Percentiles rank a stretch among this genome's conserved stretches.
phyloP scores from a whole-genome alignment of 2,888 invertebrate species.

The Petrolisthes cinctipes region DNA sequence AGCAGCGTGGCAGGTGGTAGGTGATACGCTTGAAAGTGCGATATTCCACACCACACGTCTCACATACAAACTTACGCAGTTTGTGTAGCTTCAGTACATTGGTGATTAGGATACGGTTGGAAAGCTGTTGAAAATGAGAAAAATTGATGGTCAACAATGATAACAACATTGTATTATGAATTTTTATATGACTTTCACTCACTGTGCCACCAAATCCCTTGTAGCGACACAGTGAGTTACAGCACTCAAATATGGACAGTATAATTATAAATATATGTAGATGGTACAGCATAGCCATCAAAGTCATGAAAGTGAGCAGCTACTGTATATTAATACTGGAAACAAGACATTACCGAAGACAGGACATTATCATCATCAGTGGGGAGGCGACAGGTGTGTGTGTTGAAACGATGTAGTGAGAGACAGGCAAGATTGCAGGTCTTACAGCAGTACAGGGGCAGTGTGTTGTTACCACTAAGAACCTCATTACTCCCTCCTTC shows the following conservation, averaged over 20 bases:
- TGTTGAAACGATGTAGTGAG: slow-evolving; percentile 34
- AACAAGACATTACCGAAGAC: slow-evolving; percentile 44
- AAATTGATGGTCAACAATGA: not conserved
- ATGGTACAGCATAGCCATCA: too few species aligned
- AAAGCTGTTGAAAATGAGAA: slow-evolving; percentile 31
- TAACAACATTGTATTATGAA: too few species aligned
- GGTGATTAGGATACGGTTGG: slow-evolving; percentile 55
- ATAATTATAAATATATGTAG: too few species aligned
- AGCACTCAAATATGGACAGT: not conserved
- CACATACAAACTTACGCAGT: slow-evolving; percentile 63
- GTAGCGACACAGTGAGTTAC: not conserved
- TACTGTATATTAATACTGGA: too few species aligned
- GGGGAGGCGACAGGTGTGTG: slow-evolving; percentile 49
- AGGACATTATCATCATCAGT: slow-evolving; percentile 49
- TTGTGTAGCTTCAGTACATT: slow-evolving; percentile 55
- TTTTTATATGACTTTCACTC: not conserved
- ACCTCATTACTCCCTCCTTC: slow-evolving; percentile 38
- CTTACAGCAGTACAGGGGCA: slow-evolving; percentile 58
- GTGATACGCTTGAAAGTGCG: slow-evolving; percentile 55
- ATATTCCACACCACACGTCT: slow-evolving; percentile 61
- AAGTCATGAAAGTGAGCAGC: too few species aligned
- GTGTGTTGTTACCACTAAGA: slow-evolving; percentile 40
- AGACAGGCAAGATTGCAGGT: slow-evolving; percentile 55
- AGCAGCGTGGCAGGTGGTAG: slow-evolving; percentile 62
- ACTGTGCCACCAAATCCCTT: not conserved